Conservation (phyloP, 2,113 vertebrate genomes). For the Dasyornis broadbenti region DNA sequence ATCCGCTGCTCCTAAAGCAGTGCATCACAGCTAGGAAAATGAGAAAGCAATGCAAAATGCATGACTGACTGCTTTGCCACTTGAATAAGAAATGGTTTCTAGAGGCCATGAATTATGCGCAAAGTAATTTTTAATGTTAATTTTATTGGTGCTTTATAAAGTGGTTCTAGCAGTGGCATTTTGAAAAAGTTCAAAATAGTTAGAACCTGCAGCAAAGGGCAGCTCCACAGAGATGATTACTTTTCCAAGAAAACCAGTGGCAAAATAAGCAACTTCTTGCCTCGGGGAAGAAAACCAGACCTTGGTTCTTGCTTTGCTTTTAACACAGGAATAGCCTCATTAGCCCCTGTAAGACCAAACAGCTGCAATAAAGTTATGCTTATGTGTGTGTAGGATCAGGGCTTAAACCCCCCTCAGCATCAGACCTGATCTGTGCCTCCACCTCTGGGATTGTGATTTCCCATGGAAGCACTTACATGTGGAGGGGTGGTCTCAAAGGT, state of each 20-base stretch:
- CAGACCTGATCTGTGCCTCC: not conserved
- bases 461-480: accelerated
- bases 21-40: not conserved
- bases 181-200: not conserved
- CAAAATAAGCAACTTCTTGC: not conserved
- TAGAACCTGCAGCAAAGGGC: not conserved
- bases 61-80: not conserved
- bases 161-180: not conserved
- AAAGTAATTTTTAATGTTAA: slow-evolving; percentile 7
- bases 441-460: not conserved
- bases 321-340: not conserved
- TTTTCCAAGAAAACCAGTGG: not conserved
- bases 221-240: not conserved
- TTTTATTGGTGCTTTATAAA: not conserved
- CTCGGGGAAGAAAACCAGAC: not conserved
- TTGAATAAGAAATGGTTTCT: not conserved
- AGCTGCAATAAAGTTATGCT: not conserved
- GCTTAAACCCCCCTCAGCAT: not conserved
- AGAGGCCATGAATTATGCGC: not conserved
- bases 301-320: not conserved
- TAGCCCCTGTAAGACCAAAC: not conserved
- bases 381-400: not conserved
- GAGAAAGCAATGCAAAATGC: not conserved
- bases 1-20: not conserved
- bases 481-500: not conserved